These are phyloP conservation scores for Rhinophrynus dorsalis DNA, from an alignment of 2,797 vertebrate species.

Conservation along the genomic window DNA sequence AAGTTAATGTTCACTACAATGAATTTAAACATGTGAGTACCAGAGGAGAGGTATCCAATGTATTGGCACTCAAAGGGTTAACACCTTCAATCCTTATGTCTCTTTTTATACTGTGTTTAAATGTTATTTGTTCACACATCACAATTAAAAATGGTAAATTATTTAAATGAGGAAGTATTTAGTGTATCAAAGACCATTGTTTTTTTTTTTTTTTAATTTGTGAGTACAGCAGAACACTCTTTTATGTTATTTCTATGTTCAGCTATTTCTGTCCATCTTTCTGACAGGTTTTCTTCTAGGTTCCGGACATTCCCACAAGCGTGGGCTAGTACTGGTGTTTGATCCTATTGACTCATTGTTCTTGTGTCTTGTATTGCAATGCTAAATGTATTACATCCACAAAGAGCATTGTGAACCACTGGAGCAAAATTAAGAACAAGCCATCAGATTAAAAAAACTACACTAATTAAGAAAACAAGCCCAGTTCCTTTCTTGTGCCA, in stretches of 20 bases:
- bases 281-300: slow-evolving; percentile 40
- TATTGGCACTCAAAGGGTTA: too few relatives aligned
- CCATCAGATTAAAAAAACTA: slow-evolving; percentile 12
- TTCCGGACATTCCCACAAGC: slow-evolving; percentile 39
- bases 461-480: slow-evolving; percentile 40
- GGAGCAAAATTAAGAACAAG: slow-evolving; percentile 24
- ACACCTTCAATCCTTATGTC: too few relatives aligned
- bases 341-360: slow-evolving; percentile 42
- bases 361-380: slow-evolving; percentile 29
- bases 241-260: slow-evolving; percentile 21
- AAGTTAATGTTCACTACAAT: too few relatives aligned
- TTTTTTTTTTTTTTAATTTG: too few relatives aligned
- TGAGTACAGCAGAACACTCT: slow-evolving; percentile 19
- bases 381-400: slow-evolving; percentile 37
- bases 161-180: slow-evolving; percentile 32
- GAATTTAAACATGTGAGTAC: not conserved
- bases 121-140: slow-evolving; percentile 18
- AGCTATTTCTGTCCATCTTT: slow-evolving; percentile 29
- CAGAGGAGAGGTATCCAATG: too few relatives aligned
- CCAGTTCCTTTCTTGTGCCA: slow-evolving; percentile 1
- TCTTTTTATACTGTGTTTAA: slow-evolving; percentile 25
- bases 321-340: slow-evolving; percentile 32
- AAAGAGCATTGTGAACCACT: slow-evolving; percentile 21
- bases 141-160: slow-evolving; percentile 32
- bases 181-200: slow-evolving; percentile 23